A percentile compares a stretch with the other conserved stretches of the same genome.
phyloP scores from a whole-genome alignment of 2,797 vertebrate genomes.

The Rhinichthys osculus region DNA sequence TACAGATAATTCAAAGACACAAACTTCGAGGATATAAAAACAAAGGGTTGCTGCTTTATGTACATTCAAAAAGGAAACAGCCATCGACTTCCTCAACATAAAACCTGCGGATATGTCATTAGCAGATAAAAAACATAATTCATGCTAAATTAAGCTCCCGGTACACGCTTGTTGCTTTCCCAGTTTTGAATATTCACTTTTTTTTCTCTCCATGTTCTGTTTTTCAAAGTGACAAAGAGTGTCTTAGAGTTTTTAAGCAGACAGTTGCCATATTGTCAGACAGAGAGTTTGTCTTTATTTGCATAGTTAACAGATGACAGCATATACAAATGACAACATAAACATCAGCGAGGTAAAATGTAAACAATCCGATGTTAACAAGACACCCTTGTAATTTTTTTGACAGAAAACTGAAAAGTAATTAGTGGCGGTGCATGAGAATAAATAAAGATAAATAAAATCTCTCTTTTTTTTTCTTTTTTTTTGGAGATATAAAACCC shows the following conservation, averaged over 20 bases:
- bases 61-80: constrained; percentile 65
- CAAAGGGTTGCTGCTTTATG: constrained; percentile 16
- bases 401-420: neutral
- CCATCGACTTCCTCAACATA: constrained; percentile 56
- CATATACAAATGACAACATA: constrained; percentile 45
- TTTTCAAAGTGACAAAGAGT: constrained; percentile 59
- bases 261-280: constrained; percentile 56
- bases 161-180: constrained; percentile 68
- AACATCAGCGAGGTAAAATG: constrained; percentile 11
- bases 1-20: constrained; percentile 19
- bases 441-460: neutral
- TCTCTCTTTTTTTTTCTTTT: too few species aligned
- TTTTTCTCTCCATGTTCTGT: neutral
- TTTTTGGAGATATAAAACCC: too few species aligned
- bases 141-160: constrained; percentile 57
- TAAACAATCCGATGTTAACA: neutral
- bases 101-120: constrained; percentile 61
- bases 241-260: constrained; percentile 1
- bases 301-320: constrained; percentile 62
- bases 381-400: neutral
- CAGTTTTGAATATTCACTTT: constrained; percentile 44
- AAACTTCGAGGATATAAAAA: neutral
- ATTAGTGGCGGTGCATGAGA: neutral
- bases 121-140: constrained; percentile 49
- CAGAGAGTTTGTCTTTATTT: constrained; percentile 62